Evolutionary conservation across 2,797 vertebrate genomes (phyloP).

Genomic region (Eurystomus glaucurus): DNA sequence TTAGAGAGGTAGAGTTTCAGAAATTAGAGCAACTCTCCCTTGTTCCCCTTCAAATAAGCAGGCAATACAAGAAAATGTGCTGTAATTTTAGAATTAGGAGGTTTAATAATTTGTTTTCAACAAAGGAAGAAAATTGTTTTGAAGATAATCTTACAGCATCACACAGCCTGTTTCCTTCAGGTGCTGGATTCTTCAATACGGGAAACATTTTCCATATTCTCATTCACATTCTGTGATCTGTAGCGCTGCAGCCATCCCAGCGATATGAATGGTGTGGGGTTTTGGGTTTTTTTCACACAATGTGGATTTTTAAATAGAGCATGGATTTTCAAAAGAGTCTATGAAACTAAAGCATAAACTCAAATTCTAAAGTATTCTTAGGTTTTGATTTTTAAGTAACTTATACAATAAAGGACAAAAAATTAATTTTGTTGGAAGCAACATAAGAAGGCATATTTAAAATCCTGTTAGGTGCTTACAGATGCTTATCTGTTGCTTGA

Average conservation of each 20-base stretch:
- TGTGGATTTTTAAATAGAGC: neutral
- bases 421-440: neutral
- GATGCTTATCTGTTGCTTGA: neutral
- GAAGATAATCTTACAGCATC: neutral
- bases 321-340: neutral
- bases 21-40: neutral
- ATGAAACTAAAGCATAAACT: neutral
- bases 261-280: neutral
- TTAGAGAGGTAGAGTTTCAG: constrained; percentile 12
- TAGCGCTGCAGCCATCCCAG: neutral
- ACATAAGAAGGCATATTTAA: neutral
- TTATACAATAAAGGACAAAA: neutral
- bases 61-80: neutral
- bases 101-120: neutral
- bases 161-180: neutral
- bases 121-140: neutral
- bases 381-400: neutral
- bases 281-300: neutral
- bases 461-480: neutral
- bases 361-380: neutral
- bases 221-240: neutral
- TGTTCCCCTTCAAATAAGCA: neutral
- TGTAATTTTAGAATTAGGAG: neutral
- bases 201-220: neutral
- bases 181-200: neutral